Base-by-base conservation (phyloP, 92 coral and sea anemone species). In the Siderastrea siderea region DNA sequence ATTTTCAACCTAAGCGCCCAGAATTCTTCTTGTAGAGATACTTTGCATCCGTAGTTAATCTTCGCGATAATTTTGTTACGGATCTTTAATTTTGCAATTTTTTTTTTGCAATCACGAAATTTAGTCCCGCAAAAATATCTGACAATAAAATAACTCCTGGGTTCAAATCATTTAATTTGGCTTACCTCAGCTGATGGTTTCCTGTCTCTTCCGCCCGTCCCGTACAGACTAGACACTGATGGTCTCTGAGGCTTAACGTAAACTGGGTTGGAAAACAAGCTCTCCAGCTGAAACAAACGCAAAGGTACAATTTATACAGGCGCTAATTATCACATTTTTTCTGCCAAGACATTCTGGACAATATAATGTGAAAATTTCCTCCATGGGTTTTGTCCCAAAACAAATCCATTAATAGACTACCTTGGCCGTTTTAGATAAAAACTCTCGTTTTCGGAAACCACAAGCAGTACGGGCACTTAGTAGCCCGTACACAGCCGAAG, bases 231-330 rank as follows among this genome's bases (percentile, higher is more conserved):
- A 3, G 93, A 89, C 43, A 88, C 81, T 6, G 95, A 92, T 26
- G 90, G 90, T 53, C 98, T 89, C 19, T 93, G 98, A 80, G 96
- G 93, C 71, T 85, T 93, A 54, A 92, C 74, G 75, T 91, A 86
- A 50, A 85, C 84, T 15, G 93, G 84, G 51, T 90, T 87, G 66
- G 96, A 93, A 78, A 95, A 95, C 79, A 95, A 82, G 78, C 96
- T 95, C 75, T 95, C 98, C 87, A 95, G 79, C 98, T 95, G 87
- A 71, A 77, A 70, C 49, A 43, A 69, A 79, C 45, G 16, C 47
- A 71, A 15, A 45, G 61, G 47, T 1, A 16, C 1, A 53, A 53
- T 2, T n/a, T 19, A 9, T 16, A 48, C 8, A 61, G n/a, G 4
- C n/a, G 2, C 19, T 13, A 16, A 7, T 55, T 55, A 8, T 55